phyloP scores from a whole-genome alignment of 2,797 vertebrate species.

The Sebastes glaucus region DNA sequence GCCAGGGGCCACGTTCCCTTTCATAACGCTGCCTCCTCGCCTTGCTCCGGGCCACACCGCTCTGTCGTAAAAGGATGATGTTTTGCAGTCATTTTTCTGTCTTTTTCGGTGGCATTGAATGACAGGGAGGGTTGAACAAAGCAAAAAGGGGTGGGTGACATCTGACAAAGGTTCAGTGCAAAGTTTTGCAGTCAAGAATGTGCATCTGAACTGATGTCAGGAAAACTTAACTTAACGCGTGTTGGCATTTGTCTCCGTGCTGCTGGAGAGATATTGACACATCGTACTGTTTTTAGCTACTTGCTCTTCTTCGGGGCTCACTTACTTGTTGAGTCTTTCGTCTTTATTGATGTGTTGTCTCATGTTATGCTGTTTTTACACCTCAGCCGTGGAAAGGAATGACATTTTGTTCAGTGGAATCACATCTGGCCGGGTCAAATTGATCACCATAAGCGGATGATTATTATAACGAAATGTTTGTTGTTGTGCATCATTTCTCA shows the following conservation, averaged over 20 bases:
- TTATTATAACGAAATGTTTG: too few relatives aligned
- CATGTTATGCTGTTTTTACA: neutral
- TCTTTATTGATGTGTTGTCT: neutral
- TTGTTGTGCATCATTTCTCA: too few relatives aligned
- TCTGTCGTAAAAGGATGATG: conserved; percentile 25
- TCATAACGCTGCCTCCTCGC: conserved; percentile 48
- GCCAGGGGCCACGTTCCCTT: conserved; percentile 69
- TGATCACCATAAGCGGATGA: too few relatives aligned
- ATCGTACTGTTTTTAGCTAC: neutral
- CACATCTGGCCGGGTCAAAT: too few relatives aligned
- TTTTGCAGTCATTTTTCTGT: conserved; percentile 13
- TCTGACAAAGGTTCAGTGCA: conserved; percentile 19
- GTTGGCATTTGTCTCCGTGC: neutral
- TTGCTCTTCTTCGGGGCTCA: neutral
- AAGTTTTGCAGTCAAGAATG: conserved; percentile 7
- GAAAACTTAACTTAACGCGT: neutral
- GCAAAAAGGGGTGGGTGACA: neutral
- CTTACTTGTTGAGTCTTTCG: neutral
- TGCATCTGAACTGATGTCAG: neutral
- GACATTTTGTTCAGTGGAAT: too few relatives aligned
- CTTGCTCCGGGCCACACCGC: conserved; percentile 18
- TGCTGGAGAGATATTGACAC: neutral
- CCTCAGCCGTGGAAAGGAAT: too few relatives aligned
- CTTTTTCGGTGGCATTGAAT: neutral
- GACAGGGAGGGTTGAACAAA: conserved; percentile 40